Conservation (phyloP, 2,797 vertebrate species). For the Discoglossus pictus region DNA sequence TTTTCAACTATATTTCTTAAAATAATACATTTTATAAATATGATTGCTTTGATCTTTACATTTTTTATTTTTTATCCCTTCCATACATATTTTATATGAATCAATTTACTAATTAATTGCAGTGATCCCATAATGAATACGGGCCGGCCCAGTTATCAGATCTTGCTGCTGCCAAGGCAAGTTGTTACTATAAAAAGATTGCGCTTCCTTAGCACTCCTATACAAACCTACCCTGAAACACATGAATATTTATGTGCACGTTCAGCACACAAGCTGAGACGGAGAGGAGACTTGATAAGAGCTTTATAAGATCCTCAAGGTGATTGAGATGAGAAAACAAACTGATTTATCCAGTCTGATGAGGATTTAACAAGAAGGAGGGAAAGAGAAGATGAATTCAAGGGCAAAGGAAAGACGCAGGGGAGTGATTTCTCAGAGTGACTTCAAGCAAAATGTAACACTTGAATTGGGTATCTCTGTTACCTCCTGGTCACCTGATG, state of each 20-base stretch:
- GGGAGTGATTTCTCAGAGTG: background rate
- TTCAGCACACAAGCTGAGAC: slow-evolving; percentile 5
- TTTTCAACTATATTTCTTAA: no score
- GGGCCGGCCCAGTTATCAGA: background rate
- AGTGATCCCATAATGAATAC: no score
- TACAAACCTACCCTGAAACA: no score
- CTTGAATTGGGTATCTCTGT: no score
- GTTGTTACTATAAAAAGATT: slow-evolving; percentile 25
- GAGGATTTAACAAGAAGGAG: background rate
- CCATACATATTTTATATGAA: no score
- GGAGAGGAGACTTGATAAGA: background rate
- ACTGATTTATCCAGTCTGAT: slow-evolving; percentile 11
- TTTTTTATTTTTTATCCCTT: no score
- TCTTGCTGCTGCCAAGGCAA: background rate
- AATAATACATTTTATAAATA: no score
- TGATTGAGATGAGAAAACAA: slow-evolving; percentile 43
- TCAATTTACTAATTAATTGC: no score
- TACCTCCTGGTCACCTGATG: no score
- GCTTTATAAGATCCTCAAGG: slow-evolving; percentile 32
- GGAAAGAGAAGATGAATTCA: background rate
- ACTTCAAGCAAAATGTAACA: slow-evolving; percentile 4
- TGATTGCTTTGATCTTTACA: no score
- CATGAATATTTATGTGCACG: slow-evolving; percentile 38
- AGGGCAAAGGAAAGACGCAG: background rate
- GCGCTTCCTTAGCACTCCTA: background rate